Base-by-base conservation (phyloP, 1,140 invertebrate genomes). In the Augochlora pura region DNA sequence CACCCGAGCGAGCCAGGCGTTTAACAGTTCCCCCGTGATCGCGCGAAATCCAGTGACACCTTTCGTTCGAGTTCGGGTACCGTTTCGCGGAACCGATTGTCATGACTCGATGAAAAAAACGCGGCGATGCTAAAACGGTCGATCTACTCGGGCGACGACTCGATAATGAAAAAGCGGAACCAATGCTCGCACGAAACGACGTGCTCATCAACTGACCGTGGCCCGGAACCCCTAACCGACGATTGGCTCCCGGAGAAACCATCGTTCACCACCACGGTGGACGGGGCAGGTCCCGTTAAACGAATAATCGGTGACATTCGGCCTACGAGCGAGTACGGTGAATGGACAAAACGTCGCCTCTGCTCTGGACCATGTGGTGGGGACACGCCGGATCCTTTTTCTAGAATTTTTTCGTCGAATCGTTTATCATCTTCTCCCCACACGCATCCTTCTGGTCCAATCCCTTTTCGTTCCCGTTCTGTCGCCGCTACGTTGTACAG, bases 271-370 rank as follows among this genome's bases (percentile, higher is more conserved):
- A 32, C 74, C 70, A 63, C 68, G 60, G 6, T 71, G 72, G 46
- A 80, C 77, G 32, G 32, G 68, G 46, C 2, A 8, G 75, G 66
- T 86, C 81, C 85, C 85, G 85, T 86, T 86, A 86, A 86, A 85
- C 69, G 80, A 80, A 86, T 80, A 86, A 86, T 83, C 84, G 42
- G 62, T 73, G 81, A 85, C 84, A 86, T 80, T 68, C 69, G 83
- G 69, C 72, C 64, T 69, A 77, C 52, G 46, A 32, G 46, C 52
- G 70, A 38, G 27, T 38, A 70, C 27, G 78, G 73, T 57, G 70
- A 74, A 81, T 65, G 69, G 70, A 71, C 71, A 49, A 54, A 72
- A 54, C 42, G 52, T 74, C 65, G 74, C 57, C 46, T 12, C 42
- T 49, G 65, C 27, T 21, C 3, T 16, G 21, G 57, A 25, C 25